phyloP scores from a whole-genome alignment of 2,888 invertebrate genomes.

The Camptogramma bilineatum region DNA sequence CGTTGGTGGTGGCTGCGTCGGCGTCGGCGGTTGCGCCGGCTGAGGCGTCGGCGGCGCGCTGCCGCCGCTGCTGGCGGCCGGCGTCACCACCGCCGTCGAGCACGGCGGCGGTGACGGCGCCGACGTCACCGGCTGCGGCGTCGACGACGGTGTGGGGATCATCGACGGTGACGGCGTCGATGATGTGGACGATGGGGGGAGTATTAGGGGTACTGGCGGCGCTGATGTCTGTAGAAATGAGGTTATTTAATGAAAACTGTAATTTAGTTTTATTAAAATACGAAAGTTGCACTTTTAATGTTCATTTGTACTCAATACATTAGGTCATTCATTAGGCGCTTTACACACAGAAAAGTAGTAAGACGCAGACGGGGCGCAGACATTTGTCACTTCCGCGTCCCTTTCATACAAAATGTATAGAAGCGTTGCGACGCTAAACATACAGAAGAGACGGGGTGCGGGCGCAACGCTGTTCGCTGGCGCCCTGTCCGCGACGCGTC shows the following conservation, averaged over 20 bases:
- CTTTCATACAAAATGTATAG: too few relatives aligned
- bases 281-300: too few relatives aligned
- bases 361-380: too few relatives aligned
- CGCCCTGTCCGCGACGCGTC: too few relatives aligned
- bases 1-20: slow-evolving; percentile 68
- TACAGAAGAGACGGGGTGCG: too few relatives aligned
- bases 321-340: too few relatives aligned
- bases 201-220: slow-evolving; percentile 23
- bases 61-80: slow-evolving; percentile 46
- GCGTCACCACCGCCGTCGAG: slow-evolving; percentile 40
- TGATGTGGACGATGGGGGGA: slow-evolving; percentile 28
- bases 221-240: slow-evolving; percentile 29
- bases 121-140: slow-evolving; percentile 33
- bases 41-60: slow-evolving; percentile 68
- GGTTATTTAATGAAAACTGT: not conserved
- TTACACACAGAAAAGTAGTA: too few relatives aligned
- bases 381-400: too few relatives aligned
- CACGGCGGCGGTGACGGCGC: slow-evolving; percentile 39
- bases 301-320: too few relatives aligned
- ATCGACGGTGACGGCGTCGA: slow-evolving; percentile 44
- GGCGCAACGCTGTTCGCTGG: too few relatives aligned
- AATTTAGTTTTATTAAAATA: too few relatives aligned
- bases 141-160: slow-evolving; percentile 29
- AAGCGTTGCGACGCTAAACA: too few relatives aligned
- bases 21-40: slow-evolving; percentile 69